Evolutionary conservation across 1,140 invertebrate species (phyloP).

Genomic region (Diabrotica virgifera): DNA sequence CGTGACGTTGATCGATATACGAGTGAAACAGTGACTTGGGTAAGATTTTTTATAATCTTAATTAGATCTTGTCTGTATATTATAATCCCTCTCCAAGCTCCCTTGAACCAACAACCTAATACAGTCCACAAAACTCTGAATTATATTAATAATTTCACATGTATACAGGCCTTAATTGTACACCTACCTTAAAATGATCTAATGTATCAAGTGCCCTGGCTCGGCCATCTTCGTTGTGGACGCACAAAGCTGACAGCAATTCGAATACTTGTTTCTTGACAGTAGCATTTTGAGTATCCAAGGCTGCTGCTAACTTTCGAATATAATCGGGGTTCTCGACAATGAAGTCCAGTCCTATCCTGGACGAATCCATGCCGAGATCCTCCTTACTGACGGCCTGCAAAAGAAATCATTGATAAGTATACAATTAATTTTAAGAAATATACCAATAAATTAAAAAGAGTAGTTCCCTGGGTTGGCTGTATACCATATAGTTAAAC

Average conservation of each 20-base stretch:
- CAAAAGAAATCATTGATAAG: neutral
- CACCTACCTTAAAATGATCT: slow-evolving; percentile 80
- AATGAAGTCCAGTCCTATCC: slow-evolving; percentile 89
- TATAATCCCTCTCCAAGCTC: too few species aligned
- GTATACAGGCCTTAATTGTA: too few species aligned
- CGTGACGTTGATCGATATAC: too few species aligned
- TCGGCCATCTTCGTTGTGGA: slow-evolving; percentile 84
- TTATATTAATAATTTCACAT: too few species aligned
- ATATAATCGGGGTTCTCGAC: slow-evolving; percentile 92
- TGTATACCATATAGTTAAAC: too few species aligned
- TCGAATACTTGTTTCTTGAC: slow-evolving; percentile 93
- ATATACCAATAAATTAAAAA: too few species aligned
- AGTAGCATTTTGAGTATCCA: slow-evolving; percentile 78
- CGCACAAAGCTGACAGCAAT: slow-evolving; percentile 83
- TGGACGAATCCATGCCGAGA: slow-evolving; percentile 45
- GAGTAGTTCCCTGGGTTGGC: too few species aligned
- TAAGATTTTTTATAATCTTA: too few species aligned
- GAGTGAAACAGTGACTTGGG: too few species aligned
- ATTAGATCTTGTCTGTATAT: too few species aligned
- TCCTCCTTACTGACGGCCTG: neutral
- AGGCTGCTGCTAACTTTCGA: slow-evolving; percentile 81
- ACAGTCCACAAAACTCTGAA: too few species aligned
- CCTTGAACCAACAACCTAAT: too few species aligned
- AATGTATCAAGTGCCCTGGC: slow-evolving; percentile 80
- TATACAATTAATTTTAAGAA: neutral